Base-by-base conservation (phyloP, 2,888 invertebrate species). In the Drosophila macrospina region DNA sequence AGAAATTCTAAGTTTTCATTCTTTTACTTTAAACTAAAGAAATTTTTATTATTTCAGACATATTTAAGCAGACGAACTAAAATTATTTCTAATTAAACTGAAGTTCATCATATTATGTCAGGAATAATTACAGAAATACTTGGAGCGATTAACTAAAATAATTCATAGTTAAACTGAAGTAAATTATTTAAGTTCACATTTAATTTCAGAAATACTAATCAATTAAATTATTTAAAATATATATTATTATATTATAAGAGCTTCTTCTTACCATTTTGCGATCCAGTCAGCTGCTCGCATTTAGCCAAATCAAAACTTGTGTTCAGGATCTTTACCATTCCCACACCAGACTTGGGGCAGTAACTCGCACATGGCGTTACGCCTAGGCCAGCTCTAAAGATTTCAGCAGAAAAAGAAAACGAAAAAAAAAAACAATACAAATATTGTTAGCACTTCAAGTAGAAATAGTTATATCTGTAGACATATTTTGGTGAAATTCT, bases 221-320 rank as follows among this genome's bases (percentile, higher is more conserved):
- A 20, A 20, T 20, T 20, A 20, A 20, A 20, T 20, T 2, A 20
- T 20, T 20, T 20, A 0, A 28, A 28, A 7, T 7, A 28, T 28
- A 5, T 7, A 28, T 5, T 20, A 26, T 11, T 4, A 26, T 15
- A 24, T 24, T 10, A 15, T 30, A 4, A 8, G 6, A 24, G 24
- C n/a, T 20, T 5, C 0, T 26, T 5, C 90, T 84, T 86, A 92
- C 94, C 95, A 45, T 95, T 91, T 64, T 92, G 92, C 88, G 94
- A 94, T 57, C 91, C 90, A 90, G 95, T 95, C 55, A 95, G 93
- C 34, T 94, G 91, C 0, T 94, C 93, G 79, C 95, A 95, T 60
- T 95, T 94, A 50, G 67, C 72, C 72, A 72, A 74, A 72, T 65
- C 66, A 60, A 72, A 70, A 73, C 36, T 56, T 36, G 67, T 56